phyloP scores from a whole-genome alignment of 2,113 vertebrate genomes.

The Reinhardtius hippoglossoides region DNA sequence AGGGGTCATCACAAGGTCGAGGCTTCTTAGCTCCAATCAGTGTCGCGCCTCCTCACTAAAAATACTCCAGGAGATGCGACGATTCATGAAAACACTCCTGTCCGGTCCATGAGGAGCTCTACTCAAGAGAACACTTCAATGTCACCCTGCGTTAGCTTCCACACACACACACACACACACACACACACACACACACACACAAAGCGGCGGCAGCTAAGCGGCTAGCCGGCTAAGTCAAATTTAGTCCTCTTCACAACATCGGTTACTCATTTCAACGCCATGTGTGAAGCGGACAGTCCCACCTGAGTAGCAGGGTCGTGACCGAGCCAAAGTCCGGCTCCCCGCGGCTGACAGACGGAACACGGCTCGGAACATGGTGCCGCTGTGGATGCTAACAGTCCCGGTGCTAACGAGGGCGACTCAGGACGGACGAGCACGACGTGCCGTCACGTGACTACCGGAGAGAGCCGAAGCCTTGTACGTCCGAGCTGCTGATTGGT shows the following conservation, averaged over 20 bases:
- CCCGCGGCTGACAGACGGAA: constrained; percentile 63
- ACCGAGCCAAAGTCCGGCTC: constrained; percentile 69
- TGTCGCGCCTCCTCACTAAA: constrained; percentile 1
- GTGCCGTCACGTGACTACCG: constrained; percentile 53
- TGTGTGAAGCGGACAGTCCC: not conserved
- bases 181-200: constrained; percentile 5
- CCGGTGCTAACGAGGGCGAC: constrained; percentile 14
- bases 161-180: constrained; percentile 10
- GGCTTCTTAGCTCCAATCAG: not conserved
- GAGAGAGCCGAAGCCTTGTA: constrained; percentile 30
- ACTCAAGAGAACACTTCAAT: constrained; percentile 45
- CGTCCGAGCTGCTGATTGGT: not conserved
- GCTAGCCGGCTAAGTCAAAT: not conserved
- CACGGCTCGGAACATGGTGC: constrained; percentile 83
- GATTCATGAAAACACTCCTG: not conserved
- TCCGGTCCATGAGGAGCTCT: not conserved
- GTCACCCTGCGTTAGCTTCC: constrained; percentile 52
- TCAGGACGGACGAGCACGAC: constrained; percentile 24
- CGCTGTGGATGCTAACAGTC: constrained; percentile 24
- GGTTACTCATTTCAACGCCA: not conserved
- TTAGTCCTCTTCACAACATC: not conserved
- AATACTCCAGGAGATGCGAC: accelerated
- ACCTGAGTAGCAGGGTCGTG: constrained; percentile 71
- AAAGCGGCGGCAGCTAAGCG: not conserved
- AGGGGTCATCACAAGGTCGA: constrained; percentile 81